phyloP scores from a whole-genome alignment of 2,888 invertebrate species.

The Cantharis nigra region DNA sequence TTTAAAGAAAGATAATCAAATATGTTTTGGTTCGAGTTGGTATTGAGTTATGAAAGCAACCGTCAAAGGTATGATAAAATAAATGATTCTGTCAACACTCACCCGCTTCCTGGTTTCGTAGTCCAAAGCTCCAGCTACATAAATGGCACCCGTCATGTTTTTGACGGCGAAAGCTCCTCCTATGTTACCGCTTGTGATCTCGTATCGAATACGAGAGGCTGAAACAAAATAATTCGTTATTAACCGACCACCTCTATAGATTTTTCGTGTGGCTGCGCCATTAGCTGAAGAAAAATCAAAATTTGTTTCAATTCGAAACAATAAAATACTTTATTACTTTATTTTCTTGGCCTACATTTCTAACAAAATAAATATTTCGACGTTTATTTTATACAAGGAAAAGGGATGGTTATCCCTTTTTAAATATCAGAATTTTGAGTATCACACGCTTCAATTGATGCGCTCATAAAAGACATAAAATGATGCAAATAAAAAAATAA shows the following conservation, averaged over 20 bases:
- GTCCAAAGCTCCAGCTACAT: conserved; percentile 95
- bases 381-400: neutral
- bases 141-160: conserved; percentile 98
- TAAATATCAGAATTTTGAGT: neutral
- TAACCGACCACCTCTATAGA: neutral
- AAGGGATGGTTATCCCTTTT: neutral
- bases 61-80: conserved; percentile 18
- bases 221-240: conserved; percentile 49
- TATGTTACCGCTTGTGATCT: conserved; percentile 99
- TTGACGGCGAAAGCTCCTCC: conserved; percentile 97
- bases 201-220: conserved; percentile 99
- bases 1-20: conserved; percentile 10
- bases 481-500: neutral
- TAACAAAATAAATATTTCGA: neutral
- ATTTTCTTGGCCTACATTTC: neutral
- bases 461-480: neutral
- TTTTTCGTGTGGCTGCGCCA: neutral
- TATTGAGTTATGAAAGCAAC: conserved; percentile 25
- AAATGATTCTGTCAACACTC: conserved; percentile 57
- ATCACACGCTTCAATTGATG: neutral
- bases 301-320: neutral
- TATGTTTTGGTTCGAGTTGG: conserved; percentile 11
- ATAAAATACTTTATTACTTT: neutral
- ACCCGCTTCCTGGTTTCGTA: conserved; percentile 96
- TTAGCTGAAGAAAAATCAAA: neutral